Conservation (phyloP, 2,113 vertebrate genomes). For the Catharus fuscescens region DNA sequence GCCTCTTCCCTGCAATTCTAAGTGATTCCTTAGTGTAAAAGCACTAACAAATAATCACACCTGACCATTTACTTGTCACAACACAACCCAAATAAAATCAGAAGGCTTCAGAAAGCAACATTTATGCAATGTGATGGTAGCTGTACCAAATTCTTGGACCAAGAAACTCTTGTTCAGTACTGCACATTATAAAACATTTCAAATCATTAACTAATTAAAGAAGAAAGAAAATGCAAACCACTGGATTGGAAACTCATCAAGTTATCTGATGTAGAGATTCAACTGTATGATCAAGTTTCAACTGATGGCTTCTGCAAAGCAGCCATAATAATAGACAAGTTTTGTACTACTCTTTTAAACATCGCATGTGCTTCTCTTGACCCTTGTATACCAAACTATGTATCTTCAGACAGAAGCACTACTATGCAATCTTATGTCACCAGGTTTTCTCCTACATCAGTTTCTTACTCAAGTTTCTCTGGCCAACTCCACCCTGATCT, state of each 20-base stretch:
- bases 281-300: not conserved
- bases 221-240: not conserved
- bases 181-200: not conserved
- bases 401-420: not conserved
- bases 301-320: not conserved
- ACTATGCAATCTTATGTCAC: not conserved
- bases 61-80: not conserved
- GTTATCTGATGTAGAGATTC: not conserved
- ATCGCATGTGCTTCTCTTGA: not conserved
- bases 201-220: not conserved
- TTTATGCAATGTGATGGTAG: not conserved
- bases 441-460: not conserved
- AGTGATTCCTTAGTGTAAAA: not conserved
- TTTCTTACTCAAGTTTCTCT: not conserved
- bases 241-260: not conserved
- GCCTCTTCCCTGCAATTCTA: not conserved
- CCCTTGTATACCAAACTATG: not conserved
- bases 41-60: not conserved
- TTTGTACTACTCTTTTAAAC: not conserved
- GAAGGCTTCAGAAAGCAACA: not conserved
- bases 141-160: not conserved
- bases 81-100: not conserved
- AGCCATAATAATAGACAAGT: not conserved
- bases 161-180: not conserved
- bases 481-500: not conserved